Base-by-base conservation (phyloP, 2,888 invertebrate species). In the Drosophila algonquin region DNA sequence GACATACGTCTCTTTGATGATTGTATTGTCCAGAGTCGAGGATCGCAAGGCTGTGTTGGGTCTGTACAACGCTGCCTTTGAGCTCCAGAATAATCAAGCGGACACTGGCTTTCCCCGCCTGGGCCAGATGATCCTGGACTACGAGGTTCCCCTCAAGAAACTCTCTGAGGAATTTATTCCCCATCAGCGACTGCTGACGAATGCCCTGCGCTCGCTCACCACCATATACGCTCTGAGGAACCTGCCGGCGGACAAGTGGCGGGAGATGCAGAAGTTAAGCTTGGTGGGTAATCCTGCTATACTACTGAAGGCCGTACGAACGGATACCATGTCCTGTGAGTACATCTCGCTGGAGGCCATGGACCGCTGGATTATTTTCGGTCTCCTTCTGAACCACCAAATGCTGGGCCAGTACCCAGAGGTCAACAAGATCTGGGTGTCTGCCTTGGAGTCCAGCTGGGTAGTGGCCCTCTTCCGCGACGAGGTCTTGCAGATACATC, bases 91-190 rank as follows among this genome's bases (percentile, higher is more conserved):
- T 90, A 97, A 95, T 81, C 96, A 96, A 89, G 95, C 96, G 61
- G 98, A 98, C 92, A 94, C 95, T 16, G 98, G 97, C 89, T 99
- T 99, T 92, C 99, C 99, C 5, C 94, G 99, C 14, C 93, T 99
- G 55, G 99, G 99, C 0, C 98, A 98, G 93, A 95, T 99, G 96
- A 98, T 99, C 74, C 95, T 99, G 82, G 99, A 99, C 90, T 99
- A 99, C 92, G 99, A 99, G 92, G 94, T 96, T 48, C 99, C 99
- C 0, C 92, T 99, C 70, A 98, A 97, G 90, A 99, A 98, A 90
- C 93, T 99, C 0, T 96, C 97, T 0, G 99, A 99, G 91, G 99
- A 99, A 92, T 99, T 99, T 93, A 95, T 97, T 44, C 98, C 99
- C 0, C 98, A 99, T 91, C 95, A 97, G 59, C 96, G 98, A 90